A percentile compares a stretch with the other conserved stretches of the same genome.
Conservation (phyloP, 2,888 invertebrate species). For the Allacma fusca region DNA sequence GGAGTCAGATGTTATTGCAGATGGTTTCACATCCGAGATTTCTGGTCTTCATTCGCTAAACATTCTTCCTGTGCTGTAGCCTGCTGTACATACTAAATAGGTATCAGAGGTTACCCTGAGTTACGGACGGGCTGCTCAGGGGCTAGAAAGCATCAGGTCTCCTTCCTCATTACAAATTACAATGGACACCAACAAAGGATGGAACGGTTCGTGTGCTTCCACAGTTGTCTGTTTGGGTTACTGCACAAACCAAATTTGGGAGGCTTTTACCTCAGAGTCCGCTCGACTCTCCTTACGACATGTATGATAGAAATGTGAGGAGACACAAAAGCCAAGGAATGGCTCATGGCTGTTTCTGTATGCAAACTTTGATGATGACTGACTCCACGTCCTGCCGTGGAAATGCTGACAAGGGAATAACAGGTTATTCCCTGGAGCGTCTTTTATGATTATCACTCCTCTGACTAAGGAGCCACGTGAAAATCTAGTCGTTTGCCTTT, state of each 20-base stretch:
- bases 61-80: too few species aligned
- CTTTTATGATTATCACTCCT: constrained; percentile 48
- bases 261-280: neutral
- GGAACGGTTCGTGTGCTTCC: neutral
- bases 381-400: neutral
- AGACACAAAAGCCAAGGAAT: neutral
- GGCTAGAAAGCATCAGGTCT: too few species aligned
- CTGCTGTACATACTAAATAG: too few species aligned
- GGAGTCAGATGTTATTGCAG: too few species aligned
- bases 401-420: constrained; percentile 25
- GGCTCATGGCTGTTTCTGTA: neutral
- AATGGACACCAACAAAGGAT: neutral
- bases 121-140: neutral
- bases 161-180: neutral
- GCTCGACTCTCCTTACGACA: too few species aligned
- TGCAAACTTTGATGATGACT: neutral
- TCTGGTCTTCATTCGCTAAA: too few species aligned
- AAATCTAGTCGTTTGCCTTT: constrained; percentile 39
- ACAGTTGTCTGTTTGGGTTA: neutral
- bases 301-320: neutral
- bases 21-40: too few species aligned
- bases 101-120: too few species aligned
- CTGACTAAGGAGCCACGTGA: constrained; percentile 23
- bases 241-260: neutral
- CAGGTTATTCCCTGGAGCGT: constrained; percentile 46